Evolutionary conservation across 2,113 vertebrate species (phyloP), one percentile per base, ranked within the genome.

Genomic region (Dipodomys ordii): DNA sequence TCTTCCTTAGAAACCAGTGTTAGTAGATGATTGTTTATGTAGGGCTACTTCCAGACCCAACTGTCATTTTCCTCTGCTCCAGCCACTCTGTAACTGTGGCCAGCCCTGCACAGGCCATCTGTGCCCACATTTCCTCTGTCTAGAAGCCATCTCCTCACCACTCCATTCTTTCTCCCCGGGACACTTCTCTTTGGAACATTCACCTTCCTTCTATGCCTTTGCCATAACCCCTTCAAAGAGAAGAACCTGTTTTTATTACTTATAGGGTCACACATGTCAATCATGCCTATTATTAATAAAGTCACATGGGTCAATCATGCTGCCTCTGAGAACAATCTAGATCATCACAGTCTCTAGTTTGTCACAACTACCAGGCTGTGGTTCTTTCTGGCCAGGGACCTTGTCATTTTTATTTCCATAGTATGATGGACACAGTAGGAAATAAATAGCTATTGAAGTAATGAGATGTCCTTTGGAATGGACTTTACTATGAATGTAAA

Each of bases 401-500:
- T 85, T 19, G n/a, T 44, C 74, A 68, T 83, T 88, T 86, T 67
- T 65, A 88, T 68, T 93, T 92, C 64, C 87, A 95, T 12, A 39
- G 49, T 67, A 13, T 72, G 20, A 64, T 30, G 64, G 81, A 80
- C 62, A 72, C n/a, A 65, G 53, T 74, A 87, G 91, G 82, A 82
- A 90, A 83, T 32, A 39, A 93, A 57, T 30, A 71, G 76, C 83
- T 64, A 32, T 10, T 32, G 60, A 49, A 32, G 53, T 93, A 64
- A 44, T 91, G 46, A 90, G 86, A 88, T 93, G 30, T n/a, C 49
- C 78, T 94, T 89, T 93, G 82, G 25, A 84, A 83, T 91, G 68
- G 91, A 83, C 32, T 94, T 94, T 92, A 88, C 67, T 88, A 76
- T 76, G 83, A 93, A 84, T 68, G 49, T 92, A 84, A 87, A 67